Evolutionary conservation across 2,113 vertebrate species (phyloP).

Genomic region (Bolborhynchus lineola): DNA sequence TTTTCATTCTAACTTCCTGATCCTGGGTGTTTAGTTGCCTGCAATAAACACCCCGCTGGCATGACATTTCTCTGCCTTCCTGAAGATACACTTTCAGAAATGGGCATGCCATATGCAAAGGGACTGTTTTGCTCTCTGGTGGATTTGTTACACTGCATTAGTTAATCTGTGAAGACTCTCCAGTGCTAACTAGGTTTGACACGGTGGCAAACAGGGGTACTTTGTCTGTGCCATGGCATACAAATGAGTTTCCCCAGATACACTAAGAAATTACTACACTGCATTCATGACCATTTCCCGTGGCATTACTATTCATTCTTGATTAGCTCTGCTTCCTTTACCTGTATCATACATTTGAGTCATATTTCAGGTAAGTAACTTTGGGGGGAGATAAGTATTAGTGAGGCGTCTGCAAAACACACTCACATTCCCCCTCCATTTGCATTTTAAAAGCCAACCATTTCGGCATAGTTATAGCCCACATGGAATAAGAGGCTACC

Average conservation of each 20-base stretch:
- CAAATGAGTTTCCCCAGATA: background rate
- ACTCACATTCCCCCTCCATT: background rate
- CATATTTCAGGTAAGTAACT: background rate
- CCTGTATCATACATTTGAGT: background rate
- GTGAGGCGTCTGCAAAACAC: background rate
- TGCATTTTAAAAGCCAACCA: background rate
- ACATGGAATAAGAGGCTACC: background rate
- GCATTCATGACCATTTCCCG: background rate
- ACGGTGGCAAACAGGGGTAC: background rate
- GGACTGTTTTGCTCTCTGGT: background rate
- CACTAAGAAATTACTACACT: background rate
- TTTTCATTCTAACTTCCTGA: background rate
- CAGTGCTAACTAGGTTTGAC: background rate
- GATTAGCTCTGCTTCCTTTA: background rate
- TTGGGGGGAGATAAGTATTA: background rate
- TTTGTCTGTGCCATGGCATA: background rate
- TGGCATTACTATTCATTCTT: background rate
- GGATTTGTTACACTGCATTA: background rate
- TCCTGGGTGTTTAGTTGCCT: background rate
- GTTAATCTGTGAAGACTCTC: background rate
- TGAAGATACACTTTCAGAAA: background rate
- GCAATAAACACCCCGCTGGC: background rate
- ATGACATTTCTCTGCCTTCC: background rate
- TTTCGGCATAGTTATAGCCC: background rate
- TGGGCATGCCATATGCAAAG: background rate